A percentile compares a stretch with the other conserved stretches of the same genome.
Evolutionary conservation across 1,140 invertebrate genomes (phyloP).

Genomic region (Diachasma alloeum): DNA sequence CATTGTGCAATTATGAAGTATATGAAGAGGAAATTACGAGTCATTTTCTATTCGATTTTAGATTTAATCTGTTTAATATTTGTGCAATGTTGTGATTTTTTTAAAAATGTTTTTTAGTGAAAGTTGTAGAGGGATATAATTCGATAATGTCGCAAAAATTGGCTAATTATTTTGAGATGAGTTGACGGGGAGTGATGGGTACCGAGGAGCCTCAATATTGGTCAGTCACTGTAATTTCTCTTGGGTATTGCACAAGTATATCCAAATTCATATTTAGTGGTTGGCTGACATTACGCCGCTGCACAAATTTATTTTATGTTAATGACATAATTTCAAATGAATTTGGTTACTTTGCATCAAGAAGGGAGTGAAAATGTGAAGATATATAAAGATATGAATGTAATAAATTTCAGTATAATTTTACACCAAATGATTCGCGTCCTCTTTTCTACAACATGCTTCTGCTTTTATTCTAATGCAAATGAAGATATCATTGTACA

Average conservation of each 20-base stretch:
- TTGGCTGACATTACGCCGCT: neutral
- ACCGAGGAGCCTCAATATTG: neutral
- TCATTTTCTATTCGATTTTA: neutral
- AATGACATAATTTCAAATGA: neutral
- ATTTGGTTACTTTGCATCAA: neutral
- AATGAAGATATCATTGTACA: too few species aligned
- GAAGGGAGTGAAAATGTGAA: neutral
- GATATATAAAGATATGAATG: too few species aligned
- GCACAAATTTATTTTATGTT: neutral
- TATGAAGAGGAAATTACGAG: neutral
- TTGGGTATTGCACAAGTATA: neutral
- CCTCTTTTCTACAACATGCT: too few species aligned
- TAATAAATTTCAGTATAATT: too few species aligned
- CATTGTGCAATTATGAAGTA: conserved; percentile 1
- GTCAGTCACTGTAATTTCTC: neutral
- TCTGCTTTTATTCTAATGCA: too few species aligned
- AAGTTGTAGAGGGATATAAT: neutral
- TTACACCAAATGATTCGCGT: too few species aligned
- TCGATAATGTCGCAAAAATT: neutral
- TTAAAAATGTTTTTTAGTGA: neutral
- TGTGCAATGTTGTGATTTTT: neutral
- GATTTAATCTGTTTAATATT: neutral
- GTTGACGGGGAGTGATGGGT: neutral
- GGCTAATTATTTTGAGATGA: neutral
- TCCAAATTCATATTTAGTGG: neutral